Base-by-base conservation (phyloP, 2,888 invertebrate species). In the Drosophila mimica region DNA sequence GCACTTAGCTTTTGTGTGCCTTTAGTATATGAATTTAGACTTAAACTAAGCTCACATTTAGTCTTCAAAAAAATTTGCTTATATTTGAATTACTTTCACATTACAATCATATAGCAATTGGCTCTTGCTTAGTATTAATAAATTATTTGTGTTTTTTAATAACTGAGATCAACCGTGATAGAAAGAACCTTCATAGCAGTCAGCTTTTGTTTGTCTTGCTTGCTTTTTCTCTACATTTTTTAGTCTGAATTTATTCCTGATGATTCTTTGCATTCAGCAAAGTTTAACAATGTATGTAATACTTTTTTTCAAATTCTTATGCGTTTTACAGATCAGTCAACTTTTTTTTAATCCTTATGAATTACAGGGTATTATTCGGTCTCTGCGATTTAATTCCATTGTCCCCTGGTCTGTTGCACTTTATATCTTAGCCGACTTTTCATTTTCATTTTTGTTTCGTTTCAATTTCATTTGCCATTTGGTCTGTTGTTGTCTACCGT, bases 391-490 rank as follows among this genome's bases (percentile, higher is more conserved):
- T 25, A 17, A 25, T 66, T 43, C 11, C 17, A 13, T 28, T 28
- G 17, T 38, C 4, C 51, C 20, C 25, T 51, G 70, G 66, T 46
- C 79, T 75, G 70, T 70, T 77, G 79, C 31, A 63, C 38, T 72
- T 79, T 76, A 72, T 71, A 61, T 70, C 72, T 60, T 76, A 61
- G 72, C 48, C 71, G 68, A 76, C 62, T 74, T 84, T 79, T 88
- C 79, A 77, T 74, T 84, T 79, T 88, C 79, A 77, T 84, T 80
- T 77, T 79, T 82, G 85, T 75, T 88, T 73, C 82, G 88, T 15
- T 25, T 46, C 79, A 74, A 76, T 83, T 83, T 76, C 67, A 82
- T 82, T 85, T 82, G 63, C 70, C 56, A 71, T 70, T 79, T 63
- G 51, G 76, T 49, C 57, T 76, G 68, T 65, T 63, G 61, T 70